A percentile compares a stretch with the other conserved stretches of the same genome.
Conservation (phyloP, 1,140 invertebrate species). For the Drosophila bocki region DNA sequence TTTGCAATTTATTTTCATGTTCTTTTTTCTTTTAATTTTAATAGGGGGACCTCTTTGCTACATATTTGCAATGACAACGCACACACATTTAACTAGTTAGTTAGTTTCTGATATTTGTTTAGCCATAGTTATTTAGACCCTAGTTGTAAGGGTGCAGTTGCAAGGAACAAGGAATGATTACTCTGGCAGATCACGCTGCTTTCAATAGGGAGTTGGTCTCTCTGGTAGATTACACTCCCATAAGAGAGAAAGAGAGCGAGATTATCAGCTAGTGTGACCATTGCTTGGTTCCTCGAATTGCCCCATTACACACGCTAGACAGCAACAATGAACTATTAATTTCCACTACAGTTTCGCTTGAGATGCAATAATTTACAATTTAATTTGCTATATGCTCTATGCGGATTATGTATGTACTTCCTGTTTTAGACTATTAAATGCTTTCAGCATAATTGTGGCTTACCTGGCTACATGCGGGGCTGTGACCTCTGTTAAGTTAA, state of each 20-base stretch:
- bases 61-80: constrained; percentile 43
- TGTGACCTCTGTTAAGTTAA: constrained; percentile 31
- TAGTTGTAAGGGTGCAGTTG: neutral
- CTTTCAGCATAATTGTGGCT: constrained; percentile 73
- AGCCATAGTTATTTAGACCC: constrained; percentile 37
- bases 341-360: constrained; percentile 56
- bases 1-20: constrained; percentile 2
- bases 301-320: constrained; percentile 37
- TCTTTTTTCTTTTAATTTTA: constrained; percentile 4
- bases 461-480: constrained; percentile 32
- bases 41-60: constrained; percentile 26
- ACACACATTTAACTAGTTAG: constrained; percentile 52
- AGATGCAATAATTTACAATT: constrained; percentile 57
- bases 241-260: neutral
- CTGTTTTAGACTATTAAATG: constrained; percentile 70
- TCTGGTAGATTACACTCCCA: neutral
- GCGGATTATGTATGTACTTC: constrained; percentile 41
- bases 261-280: neutral
- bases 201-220: neutral
- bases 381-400: constrained; percentile 28
- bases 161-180: neutral
- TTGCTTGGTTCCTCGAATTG: neutral
- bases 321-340: constrained; percentile 71
- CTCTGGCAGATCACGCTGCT: neutral
- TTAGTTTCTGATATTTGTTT: constrained; percentile 42